These are phyloP conservation scores for Lacerta bilineata DNA, from an alignment of 2,797 vertebrate species.

Conservation along the genomic window DNA sequence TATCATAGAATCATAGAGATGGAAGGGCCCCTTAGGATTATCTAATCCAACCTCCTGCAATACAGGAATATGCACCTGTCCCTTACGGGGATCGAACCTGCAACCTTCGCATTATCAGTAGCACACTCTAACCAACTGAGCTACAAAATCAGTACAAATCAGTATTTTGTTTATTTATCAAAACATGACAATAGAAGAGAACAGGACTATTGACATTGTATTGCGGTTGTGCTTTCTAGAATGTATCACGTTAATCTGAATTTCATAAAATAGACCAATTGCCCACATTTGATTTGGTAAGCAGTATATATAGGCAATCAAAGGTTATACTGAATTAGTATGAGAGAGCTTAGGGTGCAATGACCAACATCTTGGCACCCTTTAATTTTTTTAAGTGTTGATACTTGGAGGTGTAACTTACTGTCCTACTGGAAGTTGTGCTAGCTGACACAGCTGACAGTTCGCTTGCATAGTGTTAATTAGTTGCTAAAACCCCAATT, in stretches of 20 bases:
- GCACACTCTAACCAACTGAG: no score
- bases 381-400: not conserved
- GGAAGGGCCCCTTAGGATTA: no score
- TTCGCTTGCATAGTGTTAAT: not conserved
- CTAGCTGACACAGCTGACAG: not conserved
- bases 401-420: not conserved
- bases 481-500: no score
- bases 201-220: not conserved
- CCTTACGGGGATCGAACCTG: no score
- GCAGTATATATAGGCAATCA: not conserved
- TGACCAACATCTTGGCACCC: not conserved
- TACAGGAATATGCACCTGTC: no score
- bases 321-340: not conserved
- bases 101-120: no score
- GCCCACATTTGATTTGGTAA: constrained; percentile 7
- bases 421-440: not conserved
- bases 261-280: not conserved
- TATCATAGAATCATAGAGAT: no score
- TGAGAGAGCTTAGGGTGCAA: constrained; percentile 17
- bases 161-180: no score
- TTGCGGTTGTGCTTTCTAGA: not conserved
- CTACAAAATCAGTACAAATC: no score
- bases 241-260: constrained; percentile 9
- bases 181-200: not conserved
- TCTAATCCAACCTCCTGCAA: no score